These are phyloP conservation scores for Megalops cyprinoides DNA, from an alignment of 2,797 vertebrate genomes.

Conservation along the genomic window DNA sequence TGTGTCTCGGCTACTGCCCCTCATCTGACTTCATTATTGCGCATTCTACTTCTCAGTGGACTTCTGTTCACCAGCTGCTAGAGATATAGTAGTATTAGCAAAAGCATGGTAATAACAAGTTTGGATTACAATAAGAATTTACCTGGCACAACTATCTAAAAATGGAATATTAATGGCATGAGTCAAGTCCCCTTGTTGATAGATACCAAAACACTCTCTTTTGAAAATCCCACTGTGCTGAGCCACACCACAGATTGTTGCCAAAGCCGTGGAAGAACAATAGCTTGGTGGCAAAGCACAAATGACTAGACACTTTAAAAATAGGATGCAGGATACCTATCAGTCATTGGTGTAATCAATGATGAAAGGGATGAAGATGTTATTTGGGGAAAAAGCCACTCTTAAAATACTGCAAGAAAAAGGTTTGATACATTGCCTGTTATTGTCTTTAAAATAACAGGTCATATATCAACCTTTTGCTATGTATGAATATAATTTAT, in stretches of 20 bases:
- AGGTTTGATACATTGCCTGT: neutral
- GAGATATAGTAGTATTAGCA: too few species aligned
- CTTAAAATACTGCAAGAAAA: neutral
- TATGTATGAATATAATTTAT: neutral
- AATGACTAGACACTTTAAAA: neutral
- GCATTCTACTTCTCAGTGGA: too few species aligned
- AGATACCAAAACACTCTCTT: too few species aligned
- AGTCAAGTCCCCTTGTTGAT: neutral
- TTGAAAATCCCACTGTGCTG: neutral
- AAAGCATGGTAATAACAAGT: too few species aligned
- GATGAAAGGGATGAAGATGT: neutral
- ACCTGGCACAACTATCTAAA: too few species aligned
- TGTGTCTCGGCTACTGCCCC: too few species aligned
- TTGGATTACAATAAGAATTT: too few species aligned
- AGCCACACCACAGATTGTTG: neutral
- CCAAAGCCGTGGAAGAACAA: neutral
- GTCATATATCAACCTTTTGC: neutral
- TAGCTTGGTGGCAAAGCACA: neutral
- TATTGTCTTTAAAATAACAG: neutral
- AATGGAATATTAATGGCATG: neutral
- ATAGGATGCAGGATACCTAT: neutral
- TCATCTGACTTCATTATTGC: too few species aligned
- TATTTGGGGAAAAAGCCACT: neutral
- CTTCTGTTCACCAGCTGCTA: too few species aligned
- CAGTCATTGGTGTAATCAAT: neutral